Evolutionary conservation across 2,888 invertebrate genomes (phyloP).

Genomic region (Lasius fuliginosus): DNA sequence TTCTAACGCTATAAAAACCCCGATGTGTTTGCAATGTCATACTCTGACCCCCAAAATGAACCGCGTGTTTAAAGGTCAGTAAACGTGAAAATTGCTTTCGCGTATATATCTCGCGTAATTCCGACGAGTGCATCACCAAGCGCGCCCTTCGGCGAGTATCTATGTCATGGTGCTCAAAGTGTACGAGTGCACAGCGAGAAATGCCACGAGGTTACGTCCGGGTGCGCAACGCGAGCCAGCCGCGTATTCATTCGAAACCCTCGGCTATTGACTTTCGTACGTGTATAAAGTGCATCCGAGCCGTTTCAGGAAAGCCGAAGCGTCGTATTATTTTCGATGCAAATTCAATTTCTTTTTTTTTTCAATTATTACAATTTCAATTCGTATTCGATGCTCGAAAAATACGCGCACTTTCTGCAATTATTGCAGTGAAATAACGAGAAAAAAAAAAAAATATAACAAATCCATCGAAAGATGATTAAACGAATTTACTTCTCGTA

Average conservation of each 20-base stretch:
- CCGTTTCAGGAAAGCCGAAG: background rate
- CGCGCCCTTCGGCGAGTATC: constrained; percentile 53
- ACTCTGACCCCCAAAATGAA: background rate
- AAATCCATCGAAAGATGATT: background rate
- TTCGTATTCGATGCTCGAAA: background rate
- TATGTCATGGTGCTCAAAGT: constrained; percentile 43
- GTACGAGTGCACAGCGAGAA: constrained; percentile 61
- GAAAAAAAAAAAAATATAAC: background rate
- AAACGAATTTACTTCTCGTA: background rate
- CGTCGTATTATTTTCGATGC: background rate
- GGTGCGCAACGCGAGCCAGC: constrained; percentile 54
- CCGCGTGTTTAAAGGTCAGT: constrained; percentile 24
- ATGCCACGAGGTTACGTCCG: constrained; percentile 74
- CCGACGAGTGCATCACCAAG: constrained; percentile 30
- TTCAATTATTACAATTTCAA: background rate
- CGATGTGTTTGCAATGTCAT: constrained; percentile 21
- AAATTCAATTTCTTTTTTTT: background rate
- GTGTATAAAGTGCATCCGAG: background rate
- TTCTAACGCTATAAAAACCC: constrained; percentile 9
- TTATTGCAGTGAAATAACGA: background rate
- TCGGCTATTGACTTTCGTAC: constrained; percentile 39
- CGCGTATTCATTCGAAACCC: background rate
- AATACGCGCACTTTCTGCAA: background rate
- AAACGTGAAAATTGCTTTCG: constrained; percentile 31
- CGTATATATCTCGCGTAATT: constrained; percentile 19